Conservation (phyloP, 2,797 vertebrate genomes). For the Pipistrellus pygmaeus region DNA sequence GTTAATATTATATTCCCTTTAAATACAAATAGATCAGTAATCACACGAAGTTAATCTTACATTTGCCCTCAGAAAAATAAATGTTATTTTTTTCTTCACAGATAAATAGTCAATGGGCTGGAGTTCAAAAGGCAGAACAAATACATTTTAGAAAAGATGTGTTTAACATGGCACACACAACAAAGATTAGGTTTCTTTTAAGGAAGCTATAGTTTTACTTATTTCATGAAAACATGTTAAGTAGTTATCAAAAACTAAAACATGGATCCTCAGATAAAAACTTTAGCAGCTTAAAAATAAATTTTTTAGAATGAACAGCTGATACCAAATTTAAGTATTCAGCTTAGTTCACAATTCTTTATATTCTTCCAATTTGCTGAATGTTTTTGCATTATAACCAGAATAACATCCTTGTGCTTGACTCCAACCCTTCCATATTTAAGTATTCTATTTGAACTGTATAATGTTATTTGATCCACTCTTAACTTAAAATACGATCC, state of each 20-base stretch:
- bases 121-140: conserved; percentile 26
- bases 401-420: not conserved
- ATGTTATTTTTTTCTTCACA: not conserved
- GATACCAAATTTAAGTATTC: not conserved
- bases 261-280: conserved; percentile 41
- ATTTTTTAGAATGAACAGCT: conserved; percentile 21
- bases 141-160: conserved; percentile 27
- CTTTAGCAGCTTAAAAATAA: not conserved
- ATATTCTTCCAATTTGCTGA: not conserved
- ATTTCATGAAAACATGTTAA: not conserved
- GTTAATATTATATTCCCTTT: conserved; percentile 8
- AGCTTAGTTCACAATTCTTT: conserved; percentile 11
- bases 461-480: not conserved
- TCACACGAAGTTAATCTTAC: not conserved
- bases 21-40: not conserved
- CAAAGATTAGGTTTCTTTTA: conserved; percentile 9
- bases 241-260: not conserved
- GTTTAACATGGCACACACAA: not conserved
- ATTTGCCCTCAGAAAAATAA: conserved; percentile 26
- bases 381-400: not conserved
- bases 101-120: not conserved
- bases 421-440: not conserved
- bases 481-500: conserved; percentile 38
- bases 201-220: not conserved
- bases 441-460: not conserved